Base-by-base conservation (phyloP, 2,888 invertebrate species). In the Patella pellucida region DNA sequence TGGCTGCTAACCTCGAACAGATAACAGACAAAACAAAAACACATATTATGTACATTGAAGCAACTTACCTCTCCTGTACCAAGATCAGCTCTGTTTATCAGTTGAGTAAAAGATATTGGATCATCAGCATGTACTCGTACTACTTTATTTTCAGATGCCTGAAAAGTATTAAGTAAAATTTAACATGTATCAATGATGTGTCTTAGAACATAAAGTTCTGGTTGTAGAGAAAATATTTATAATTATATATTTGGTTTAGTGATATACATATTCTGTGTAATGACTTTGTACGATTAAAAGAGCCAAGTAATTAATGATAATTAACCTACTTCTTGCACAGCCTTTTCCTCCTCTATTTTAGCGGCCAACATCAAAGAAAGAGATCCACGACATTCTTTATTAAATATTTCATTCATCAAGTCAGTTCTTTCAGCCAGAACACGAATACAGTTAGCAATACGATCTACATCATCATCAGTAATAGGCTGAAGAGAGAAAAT, bases 401-500 rank as follows among this genome's bases (percentile, higher is more conserved):
- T 94, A 90, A 95, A 97, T 71, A 95, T 94, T 68, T 94, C 92
- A 15, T 94, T 93, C 74, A 95, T 93, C 78, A 94, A 91, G 0
- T 93, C 93, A 4, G 95, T 91, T 68, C 84, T 84, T 78, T 92
- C 92, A 3, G 91, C 90, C 74, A 93, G 84, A 52, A 93, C 91
- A 76, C 92, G 91, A 82, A 97, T 91, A 88, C 96, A 96, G 83
- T 95, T 92, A 72, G 96, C 94, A 76, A 97, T 94, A 89, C 97
- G 95, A 90, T 99, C 98, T 54, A 94, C 92, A 91, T 90, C 91
- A 79, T 99, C 99, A 85, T 98, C 96, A n/a, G 98, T 99, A 84
- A 99, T 96, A 0, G 95, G 94, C 90, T 95, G 95, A 14, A 84
- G 79, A 19, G 50, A 69, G 52, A 50, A 72, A 62, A 68, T 19